Conservation (phyloP, 2,113 vertebrate genomes). For the Dasypus novemcinctus region DNA sequence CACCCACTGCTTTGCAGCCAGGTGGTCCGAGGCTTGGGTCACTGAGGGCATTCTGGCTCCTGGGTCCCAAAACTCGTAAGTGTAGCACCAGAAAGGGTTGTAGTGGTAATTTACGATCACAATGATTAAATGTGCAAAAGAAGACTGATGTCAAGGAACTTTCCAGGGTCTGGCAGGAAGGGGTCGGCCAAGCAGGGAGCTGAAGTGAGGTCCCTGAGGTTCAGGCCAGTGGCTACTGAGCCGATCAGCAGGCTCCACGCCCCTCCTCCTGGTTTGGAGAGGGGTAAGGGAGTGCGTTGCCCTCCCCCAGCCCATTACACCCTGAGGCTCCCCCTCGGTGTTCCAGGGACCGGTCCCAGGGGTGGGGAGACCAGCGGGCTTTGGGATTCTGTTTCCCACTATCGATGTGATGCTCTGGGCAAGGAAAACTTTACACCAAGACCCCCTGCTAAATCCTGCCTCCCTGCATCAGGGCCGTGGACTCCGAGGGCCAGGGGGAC, state of each 20-base stretch:
- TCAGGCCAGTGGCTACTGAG: background rate
- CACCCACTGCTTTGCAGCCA: background rate
- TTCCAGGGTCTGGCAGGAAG: background rate
- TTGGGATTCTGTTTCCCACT: background rate
- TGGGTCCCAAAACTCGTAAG: background rate
- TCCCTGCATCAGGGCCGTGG: background rate
- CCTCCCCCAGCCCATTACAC: fast-evolving
- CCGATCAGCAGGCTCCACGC: too few species aligned
- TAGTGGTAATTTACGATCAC: background rate
- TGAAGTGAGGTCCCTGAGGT: background rate
- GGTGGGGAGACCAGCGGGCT: background rate
- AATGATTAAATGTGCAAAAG: background rate
- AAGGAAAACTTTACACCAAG: fast-evolving
- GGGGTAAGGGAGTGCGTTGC: background rate
- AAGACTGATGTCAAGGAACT: background rate
- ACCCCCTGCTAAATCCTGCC: background rate
- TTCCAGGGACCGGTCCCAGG: background rate
- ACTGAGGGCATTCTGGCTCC: background rate
- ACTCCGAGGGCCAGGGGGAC: fast-evolving
- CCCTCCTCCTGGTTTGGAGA: background rate
- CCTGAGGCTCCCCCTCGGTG: background rate
- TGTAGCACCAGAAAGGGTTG: background rate
- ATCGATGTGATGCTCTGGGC: fast-evolving
- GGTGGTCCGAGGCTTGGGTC: background rate
- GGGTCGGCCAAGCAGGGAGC: background rate